Percentiles rank a stretch among this genome's conserved stretches.
These are phyloP conservation scores for Cheilosia variabilis DNA, from an alignment of 2,888 invertebrate genomes.

Conservation along the genomic window DNA sequence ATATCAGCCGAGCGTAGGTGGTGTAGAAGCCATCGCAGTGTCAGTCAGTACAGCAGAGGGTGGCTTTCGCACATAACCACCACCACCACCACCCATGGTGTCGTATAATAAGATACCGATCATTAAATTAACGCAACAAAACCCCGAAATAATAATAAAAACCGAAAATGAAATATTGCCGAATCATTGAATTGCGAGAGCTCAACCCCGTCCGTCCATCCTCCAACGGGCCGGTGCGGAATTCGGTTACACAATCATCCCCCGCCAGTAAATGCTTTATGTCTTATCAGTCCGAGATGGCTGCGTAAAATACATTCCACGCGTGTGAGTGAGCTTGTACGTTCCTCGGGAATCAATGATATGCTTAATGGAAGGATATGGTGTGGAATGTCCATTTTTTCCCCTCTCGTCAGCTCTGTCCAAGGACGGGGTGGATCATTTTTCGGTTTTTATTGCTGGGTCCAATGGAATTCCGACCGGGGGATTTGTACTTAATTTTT, in stretches of 20 bases:
- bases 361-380: conserved; percentile 72
- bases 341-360: conserved; percentile 63
- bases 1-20: neutral
- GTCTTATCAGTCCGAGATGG: conserved; percentile 62
- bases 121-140: conserved; percentile 74
- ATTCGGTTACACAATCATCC: conserved; percentile 51
- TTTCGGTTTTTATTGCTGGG: conserved; percentile 54
- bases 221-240: neutral
- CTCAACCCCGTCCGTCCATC: neutral
- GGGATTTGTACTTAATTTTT: conserved; percentile 60
- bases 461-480: conserved; percentile 43
- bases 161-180: conserved; percentile 71
- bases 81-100: conserved; percentile 6
- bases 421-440: conserved; percentile 14
- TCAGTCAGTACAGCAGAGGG: conserved; percentile 8
- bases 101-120: conserved; percentile 70
- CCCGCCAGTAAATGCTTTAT: conserved; percentile 67
- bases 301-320: conserved; percentile 36
- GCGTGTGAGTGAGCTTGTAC: conserved; percentile 21
- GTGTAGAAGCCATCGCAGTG: neutral
- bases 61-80: neutral
- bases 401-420: conserved; percentile 15
- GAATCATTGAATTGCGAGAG: conserved; percentile 67
- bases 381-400: conserved; percentile 71
- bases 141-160: conserved; percentile 73